These are phyloP conservation scores for Drosophila quinaria DNA, from an alignment of 2,888 invertebrate genomes.

Conservation along the genomic window DNA sequence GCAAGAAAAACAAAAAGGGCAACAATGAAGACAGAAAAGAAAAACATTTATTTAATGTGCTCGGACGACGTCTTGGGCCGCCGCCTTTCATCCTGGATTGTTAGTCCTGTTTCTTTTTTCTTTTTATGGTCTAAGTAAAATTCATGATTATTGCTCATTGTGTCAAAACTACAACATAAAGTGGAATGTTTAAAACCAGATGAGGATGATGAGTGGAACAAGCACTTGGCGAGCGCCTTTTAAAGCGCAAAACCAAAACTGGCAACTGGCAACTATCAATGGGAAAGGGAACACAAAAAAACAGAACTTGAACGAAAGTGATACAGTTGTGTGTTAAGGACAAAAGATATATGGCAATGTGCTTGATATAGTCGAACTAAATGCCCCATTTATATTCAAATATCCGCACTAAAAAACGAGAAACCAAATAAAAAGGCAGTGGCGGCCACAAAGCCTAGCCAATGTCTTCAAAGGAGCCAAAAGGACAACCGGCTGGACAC, in stretches of 20 bases:
- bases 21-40: conserved; percentile 69
- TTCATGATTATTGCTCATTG: conserved; percentile 82
- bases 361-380: conserved; percentile 83
- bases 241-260: conserved; percentile 47
- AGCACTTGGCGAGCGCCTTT: conserved; percentile 43
- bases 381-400: conserved; percentile 82
- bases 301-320: conserved; percentile 13
- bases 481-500: conserved; percentile 68
- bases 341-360: conserved; percentile 75
- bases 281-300: conserved; percentile 21
- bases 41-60: conserved; percentile 82
- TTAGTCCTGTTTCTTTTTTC: conserved; percentile 12
- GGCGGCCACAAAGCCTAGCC: conserved; percentile 67
- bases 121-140: conserved; percentile 77
- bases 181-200: conserved; percentile 81
- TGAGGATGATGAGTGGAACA: conserved; percentile 64
- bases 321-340: conserved; percentile 49
- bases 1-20: conserved; percentile 48
- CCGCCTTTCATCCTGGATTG: conserved; percentile 27
- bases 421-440: conserved; percentile 67
- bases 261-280: conserved; percentile 71
- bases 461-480: conserved; percentile 52
- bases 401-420: conserved; percentile 77
- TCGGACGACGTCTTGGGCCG: conserved; percentile 63
- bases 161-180: conserved; percentile 81